These are phyloP conservation scores for Euwallacea similis DNA, from an alignment of 1,140 invertebrate species.

Conservation along the genomic window DNA sequence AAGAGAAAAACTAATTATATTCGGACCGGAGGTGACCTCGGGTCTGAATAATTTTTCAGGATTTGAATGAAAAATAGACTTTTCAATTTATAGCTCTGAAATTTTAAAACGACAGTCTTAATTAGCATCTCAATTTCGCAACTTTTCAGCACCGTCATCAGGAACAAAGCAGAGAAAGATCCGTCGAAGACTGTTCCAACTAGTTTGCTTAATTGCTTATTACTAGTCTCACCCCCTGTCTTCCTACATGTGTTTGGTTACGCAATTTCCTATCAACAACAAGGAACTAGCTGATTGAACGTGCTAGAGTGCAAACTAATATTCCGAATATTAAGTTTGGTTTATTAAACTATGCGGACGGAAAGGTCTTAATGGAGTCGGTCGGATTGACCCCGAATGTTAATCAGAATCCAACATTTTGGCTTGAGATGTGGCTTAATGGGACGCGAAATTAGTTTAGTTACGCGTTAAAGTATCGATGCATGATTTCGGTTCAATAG, in stretches of 20 bases:
- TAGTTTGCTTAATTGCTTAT: too few species aligned
- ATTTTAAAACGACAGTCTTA: too few species aligned
- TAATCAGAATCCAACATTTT: conserved; percentile 26
- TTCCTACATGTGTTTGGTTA: conserved; percentile 10
- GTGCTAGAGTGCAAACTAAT: conserved; percentile 13
- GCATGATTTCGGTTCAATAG: background rate
- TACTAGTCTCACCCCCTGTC: too few species aligned
- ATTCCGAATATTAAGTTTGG: conserved; percentile 28
- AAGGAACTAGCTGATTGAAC: conserved; percentile 17
- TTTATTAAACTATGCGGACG: conserved; percentile 26
- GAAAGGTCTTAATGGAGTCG: conserved; percentile 29
- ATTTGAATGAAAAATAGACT: conserved; percentile 11
- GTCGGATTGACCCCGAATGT: conserved; percentile 26
- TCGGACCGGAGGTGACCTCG: conserved; percentile 2
- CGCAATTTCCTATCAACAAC: conserved; percentile 17
- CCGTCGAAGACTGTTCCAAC: too few species aligned
- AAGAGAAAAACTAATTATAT: conserved; percentile 28
- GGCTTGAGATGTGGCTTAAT: conserved; percentile 27
- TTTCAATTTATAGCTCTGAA: background rate
- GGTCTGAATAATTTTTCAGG: conserved; percentile 14
- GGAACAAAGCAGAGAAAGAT: too few species aligned
- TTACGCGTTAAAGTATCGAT: conserved; percentile 11
- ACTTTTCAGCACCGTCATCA: too few species aligned
- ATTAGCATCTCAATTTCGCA: too few species aligned
- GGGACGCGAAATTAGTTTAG: conserved; percentile 18